These are phyloP conservation scores for Amphiprion percula DNA, from an alignment of 2,113 vertebrate species.

Conservation along the genomic window DNA sequence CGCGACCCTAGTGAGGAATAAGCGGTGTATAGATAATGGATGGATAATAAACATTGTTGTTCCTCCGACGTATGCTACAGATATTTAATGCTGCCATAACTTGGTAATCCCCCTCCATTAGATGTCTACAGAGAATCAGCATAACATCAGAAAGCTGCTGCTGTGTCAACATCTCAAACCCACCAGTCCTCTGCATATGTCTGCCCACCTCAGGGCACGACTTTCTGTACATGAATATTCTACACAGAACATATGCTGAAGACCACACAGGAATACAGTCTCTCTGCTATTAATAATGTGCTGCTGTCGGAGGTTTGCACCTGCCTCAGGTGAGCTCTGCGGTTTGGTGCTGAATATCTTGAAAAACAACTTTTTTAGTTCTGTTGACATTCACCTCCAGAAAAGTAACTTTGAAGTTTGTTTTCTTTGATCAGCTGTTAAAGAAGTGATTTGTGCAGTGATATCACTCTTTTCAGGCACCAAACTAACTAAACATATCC, in stretches of 20 bases:
- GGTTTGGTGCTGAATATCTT: constrained; percentile 18
- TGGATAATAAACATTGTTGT: not conserved
- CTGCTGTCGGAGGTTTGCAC: constrained; percentile 40
- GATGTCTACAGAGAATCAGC: not conserved
- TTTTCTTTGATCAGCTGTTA: constrained; percentile 14
- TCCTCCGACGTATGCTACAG: not conserved
- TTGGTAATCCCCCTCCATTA: not conserved
- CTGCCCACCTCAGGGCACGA: constrained; percentile 26
- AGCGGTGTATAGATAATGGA: too few species aligned
- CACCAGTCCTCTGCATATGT: constrained; percentile 44
- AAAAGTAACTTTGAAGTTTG: constrained; percentile 18
- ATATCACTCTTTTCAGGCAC: constrained; percentile 19
- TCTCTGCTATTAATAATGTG: constrained; percentile 50
- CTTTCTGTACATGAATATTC: constrained; percentile 58
- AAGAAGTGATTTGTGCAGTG: not conserved
- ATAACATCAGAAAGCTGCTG: constrained; percentile 12
- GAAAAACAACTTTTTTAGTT: constrained; percentile 15
- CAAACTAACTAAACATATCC: too few species aligned
- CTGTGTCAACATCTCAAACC: constrained; percentile 15
- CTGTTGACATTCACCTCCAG: not conserved
- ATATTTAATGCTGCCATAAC: constrained; percentile 28
- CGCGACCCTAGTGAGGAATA: too few species aligned
- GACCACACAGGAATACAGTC: constrained; percentile 15
- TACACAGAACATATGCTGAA: constrained; percentile 53
- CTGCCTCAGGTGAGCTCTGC: constrained; percentile 14